Evolutionary conservation across 35 echinoderm and acorn worm genomes (phyloP), one percentile per base, ranked within the genome.

Genomic region (Antedon bifida): DNA sequence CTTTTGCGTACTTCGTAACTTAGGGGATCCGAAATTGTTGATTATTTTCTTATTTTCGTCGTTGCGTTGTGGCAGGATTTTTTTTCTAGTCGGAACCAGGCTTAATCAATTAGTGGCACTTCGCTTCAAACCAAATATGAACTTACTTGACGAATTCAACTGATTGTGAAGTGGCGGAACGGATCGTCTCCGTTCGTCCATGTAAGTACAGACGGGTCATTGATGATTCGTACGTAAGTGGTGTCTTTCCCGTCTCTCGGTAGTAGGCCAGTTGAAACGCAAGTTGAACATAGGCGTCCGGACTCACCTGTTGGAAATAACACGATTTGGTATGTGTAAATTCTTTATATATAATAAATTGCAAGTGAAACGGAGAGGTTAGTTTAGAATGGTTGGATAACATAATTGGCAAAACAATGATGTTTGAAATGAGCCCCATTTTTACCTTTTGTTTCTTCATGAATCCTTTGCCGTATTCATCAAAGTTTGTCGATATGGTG

Each of bases 391-490:
- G n/a, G n/a, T n/a, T n/a, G n/a, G n/a, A n/a, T n/a, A n/a, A n/a
- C n/a, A n/a, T n/a, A n/a, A n/a, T n/a, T n/a, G n/a, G n/a, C 38
- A 42, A 42, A 4, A 7, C 14, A 42, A 7, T 42, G 4, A 42
- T 64, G 51, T 64, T 2, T 64, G 9, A 64, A 7, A 1, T 7
- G 1, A 19, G 51, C 51, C 9, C 51, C 26, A 21, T 7, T 16
- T 86, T 64, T 92, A 92, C 90, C 78, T 92, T 92, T 73, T 78
- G 83, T 78, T 84, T 88, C 85, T 92, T 92, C 76, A 92, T 75
- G 39, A 92, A 92, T 30, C 90, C 90, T 74, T 92, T 92, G 13
- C 90, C 90, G 33, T 84, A 92, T 30, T 88, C 82, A 75, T 88
- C 83, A 85, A 79, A 82, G 78, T 88, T 79, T 19, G 39, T 77